Evolutionary conservation across 2,113 vertebrate species (phyloP).

Genomic region (Oncorhynchus gorbuscha): DNA sequence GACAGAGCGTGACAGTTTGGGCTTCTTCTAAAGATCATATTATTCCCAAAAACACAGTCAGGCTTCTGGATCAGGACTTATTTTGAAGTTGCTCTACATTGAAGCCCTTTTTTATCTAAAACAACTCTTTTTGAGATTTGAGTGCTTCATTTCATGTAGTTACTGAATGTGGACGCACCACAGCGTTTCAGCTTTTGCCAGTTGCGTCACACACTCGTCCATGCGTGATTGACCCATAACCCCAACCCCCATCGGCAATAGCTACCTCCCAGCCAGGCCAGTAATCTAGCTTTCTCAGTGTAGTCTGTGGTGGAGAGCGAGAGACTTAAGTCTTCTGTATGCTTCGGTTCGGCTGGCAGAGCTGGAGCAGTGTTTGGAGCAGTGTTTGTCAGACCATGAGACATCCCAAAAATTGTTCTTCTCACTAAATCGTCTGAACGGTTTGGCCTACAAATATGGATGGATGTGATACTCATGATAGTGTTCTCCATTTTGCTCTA

Average conservation of each 20-base stretch:
- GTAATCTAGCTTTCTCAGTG: constrained; percentile 10
- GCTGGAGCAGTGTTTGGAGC: too few species aligned
- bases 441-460: too few species aligned
- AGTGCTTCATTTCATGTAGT: not conserved
- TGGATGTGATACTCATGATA: too few species aligned
- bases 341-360: too few species aligned
- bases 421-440: too few species aligned
- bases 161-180: not conserved
- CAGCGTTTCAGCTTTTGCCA: not conserved
- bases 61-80: not conserved
- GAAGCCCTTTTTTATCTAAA: not conserved
- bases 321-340: too few species aligned
- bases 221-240: constrained; percentile 6
- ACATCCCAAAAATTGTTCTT: too few species aligned
- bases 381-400: too few species aligned
- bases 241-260: not conserved
- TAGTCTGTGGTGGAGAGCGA: not conserved
- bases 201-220: constrained; percentile 9
- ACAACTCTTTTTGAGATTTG: too few species aligned
- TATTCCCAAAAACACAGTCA: constrained; percentile 28
- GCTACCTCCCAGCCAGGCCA: not conserved
- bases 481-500: too few species aligned
- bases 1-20: constrained; percentile 25
- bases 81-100: not conserved
- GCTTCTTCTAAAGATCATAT: constrained; percentile 44